phyloP scores from a whole-genome alignment of 2,113 vertebrate species.

The Rhinoptilus africanus region DNA sequence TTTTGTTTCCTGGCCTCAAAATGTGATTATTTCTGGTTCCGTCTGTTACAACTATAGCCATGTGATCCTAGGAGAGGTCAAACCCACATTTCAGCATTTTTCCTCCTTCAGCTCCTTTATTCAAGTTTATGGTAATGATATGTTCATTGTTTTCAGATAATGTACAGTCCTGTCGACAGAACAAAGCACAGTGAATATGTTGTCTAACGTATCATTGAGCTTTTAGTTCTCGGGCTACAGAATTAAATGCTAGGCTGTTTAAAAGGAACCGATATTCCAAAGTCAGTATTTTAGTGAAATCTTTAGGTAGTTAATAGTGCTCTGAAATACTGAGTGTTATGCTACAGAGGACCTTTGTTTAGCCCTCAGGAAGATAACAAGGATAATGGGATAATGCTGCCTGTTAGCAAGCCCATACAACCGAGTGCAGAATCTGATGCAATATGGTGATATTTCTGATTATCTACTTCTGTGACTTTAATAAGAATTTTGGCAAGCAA shows the following conservation, averaged over 20 bases:
- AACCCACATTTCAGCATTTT: slow-evolving; percentile 57
- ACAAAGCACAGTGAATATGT: slow-evolving; percentile 60
- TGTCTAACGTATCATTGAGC: slow-evolving; percentile 6
- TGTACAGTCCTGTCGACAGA: slow-evolving; percentile 27
- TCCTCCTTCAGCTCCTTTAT: slow-evolving; percentile 53
- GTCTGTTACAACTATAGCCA: neutral
- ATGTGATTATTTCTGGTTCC: slow-evolving; percentile 4
- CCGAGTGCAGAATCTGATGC: neutral
- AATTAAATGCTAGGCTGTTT: neutral
- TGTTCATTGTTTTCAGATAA: slow-evolving; percentile 56
- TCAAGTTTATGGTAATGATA: slow-evolving; percentile 45
- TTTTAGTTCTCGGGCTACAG: slow-evolving; percentile 12
- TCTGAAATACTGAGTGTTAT: neutral
- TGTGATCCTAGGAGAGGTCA: slow-evolving; percentile 46
- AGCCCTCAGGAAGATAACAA: neutral
- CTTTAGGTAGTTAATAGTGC: neutral
- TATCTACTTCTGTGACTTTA: neutral
- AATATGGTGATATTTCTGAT: neutral
- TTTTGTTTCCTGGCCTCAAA: slow-evolving; percentile 36
- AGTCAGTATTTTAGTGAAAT: neutral
- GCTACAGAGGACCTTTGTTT: neutral
- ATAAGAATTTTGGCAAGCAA: neutral
- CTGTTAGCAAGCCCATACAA: neutral
- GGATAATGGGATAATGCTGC: neutral
- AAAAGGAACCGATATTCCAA: neutral